phyloP scores from a whole-genome alignment of 2,113 vertebrate species.

The Corapipo altera region DNA sequence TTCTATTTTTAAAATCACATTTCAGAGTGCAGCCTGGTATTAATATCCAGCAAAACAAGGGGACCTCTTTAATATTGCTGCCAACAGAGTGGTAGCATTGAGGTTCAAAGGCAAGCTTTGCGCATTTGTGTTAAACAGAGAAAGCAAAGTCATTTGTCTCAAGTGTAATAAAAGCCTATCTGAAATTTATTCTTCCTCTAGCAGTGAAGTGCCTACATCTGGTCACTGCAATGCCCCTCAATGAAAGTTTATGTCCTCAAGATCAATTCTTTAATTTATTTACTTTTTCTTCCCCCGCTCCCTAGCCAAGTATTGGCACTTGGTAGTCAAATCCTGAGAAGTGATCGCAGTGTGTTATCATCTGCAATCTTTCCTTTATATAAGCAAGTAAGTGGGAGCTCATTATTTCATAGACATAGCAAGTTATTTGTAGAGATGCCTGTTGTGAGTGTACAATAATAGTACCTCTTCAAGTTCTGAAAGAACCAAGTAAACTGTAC shows the following conservation, averaged over 20 bases:
- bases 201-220: constrained; percentile 35
- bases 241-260: constrained; percentile 9
- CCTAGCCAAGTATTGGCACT: neutral
- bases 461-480: neutral
- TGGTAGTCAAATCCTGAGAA: constrained; percentile 25
- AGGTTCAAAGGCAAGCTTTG: constrained; percentile 50
- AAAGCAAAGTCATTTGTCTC: constrained; percentile 29
- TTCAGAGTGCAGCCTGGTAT: constrained; percentile 7
- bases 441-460: neutral
- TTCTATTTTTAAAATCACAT: constrained; percentile 66
- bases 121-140: neutral
- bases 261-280: constrained; percentile 8
- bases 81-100: constrained; percentile 40
- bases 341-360: neutral
- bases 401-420: neutral
- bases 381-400: neutral
- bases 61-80: constrained; percentile 28
- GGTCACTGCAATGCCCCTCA: neutral
- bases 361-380: neutral
- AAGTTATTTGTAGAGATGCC: neutral
- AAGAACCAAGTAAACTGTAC: neutral
- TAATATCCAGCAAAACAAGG: constrained; percentile 25
- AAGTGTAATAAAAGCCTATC: constrained; percentile 53
- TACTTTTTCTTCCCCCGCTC: neutral
- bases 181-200: constrained; percentile 50